Percentiles rank a stretch among this genome's conserved stretches.
Conservation (phyloP, 2,888 invertebrate genomes). For the Capitulum mitella region DNA sequence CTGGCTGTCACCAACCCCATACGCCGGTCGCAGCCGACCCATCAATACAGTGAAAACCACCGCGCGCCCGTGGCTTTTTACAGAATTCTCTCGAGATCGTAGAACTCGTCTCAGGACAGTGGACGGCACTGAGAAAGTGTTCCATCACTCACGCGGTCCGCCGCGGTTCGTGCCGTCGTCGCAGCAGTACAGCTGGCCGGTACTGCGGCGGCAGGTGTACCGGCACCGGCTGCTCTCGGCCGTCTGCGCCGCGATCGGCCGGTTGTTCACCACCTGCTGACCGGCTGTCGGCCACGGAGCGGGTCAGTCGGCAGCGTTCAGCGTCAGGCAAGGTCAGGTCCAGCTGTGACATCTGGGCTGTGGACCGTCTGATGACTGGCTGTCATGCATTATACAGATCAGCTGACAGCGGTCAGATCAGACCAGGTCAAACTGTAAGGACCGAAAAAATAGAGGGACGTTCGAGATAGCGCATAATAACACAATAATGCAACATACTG, state of each 20-base stretch:
- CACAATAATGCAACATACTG: background rate
- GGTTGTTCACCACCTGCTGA: slow-evolving; percentile 16
- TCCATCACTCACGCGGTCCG: background rate
- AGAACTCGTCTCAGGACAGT: too few relatives aligned
- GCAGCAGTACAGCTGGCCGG: slow-evolving; percentile 25
- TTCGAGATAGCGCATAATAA: background rate
- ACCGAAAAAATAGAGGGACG: background rate
- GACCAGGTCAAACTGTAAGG: background rate
- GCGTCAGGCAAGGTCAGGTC: background rate
- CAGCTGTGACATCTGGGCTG: too few relatives aligned
- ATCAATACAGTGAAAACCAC: too few relatives aligned
- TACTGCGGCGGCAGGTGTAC: slow-evolving; percentile 16
- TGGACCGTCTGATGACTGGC: too few relatives aligned
- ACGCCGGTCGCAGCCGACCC: too few relatives aligned
- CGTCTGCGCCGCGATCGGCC: background rate
- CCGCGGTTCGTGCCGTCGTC: slow-evolving; percentile 2
- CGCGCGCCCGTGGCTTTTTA: too few relatives aligned
- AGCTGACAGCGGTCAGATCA: background rate
- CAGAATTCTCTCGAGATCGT: too few relatives aligned
- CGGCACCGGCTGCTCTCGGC: slow-evolving; percentile 7
- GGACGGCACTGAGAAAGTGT: background rate
- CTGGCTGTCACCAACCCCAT: too few relatives aligned
- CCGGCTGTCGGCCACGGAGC: background rate
- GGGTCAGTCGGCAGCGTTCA: background rate
- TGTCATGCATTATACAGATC: background rate